These are phyloP conservation scores for Macrosteles quadrilineatus DNA, from an alignment of 1,140 invertebrate species.

Conservation along the genomic window DNA sequence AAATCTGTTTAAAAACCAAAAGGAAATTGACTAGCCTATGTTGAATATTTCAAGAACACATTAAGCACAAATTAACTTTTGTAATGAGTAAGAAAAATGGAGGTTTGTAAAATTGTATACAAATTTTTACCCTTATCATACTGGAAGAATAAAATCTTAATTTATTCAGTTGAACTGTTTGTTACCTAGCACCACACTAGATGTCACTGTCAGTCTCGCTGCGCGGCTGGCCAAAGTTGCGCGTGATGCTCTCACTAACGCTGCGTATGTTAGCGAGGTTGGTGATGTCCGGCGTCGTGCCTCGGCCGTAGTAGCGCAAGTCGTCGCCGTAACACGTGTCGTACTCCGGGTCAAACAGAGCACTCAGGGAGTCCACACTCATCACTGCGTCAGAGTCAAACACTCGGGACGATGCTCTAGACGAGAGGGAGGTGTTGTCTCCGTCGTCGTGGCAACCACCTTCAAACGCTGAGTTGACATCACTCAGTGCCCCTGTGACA, in stretches of 20 bases:
- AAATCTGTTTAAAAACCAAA: too few relatives aligned
- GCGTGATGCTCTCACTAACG: slow-evolving; percentile 71
- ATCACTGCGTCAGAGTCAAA: slow-evolving; percentile 74
- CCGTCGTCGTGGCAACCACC: slow-evolving; percentile 52
- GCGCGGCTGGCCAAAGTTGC: slow-evolving; percentile 69
- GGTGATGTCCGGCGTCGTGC: slow-evolving; percentile 60
- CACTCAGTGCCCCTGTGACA: slow-evolving; percentile 67
- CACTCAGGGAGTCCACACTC: slow-evolving; percentile 74
- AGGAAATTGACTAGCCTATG: too few relatives aligned
- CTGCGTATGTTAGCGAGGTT: slow-evolving; percentile 74
- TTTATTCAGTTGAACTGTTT: too few relatives aligned
- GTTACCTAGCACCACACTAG: too few relatives aligned
- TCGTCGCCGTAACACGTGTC: slow-evolving; percentile 62
- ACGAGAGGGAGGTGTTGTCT: slow-evolving; percentile 75
- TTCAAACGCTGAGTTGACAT: slow-evolving; percentile 78
- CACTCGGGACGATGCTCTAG: slow-evolving; percentile 73
- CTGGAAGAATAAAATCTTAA: too few relatives aligned
- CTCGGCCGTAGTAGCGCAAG: slow-evolving; percentile 38
- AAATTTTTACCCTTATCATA: too few relatives aligned
- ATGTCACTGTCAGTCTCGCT: slow-evolving; percentile 66
- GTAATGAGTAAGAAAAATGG: too few relatives aligned
- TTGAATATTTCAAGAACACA: too few relatives aligned
- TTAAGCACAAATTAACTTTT: too few relatives aligned
- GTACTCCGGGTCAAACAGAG: slow-evolving; percentile 83
- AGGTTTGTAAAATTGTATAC: too few relatives aligned